Evolutionary conservation across 1,140 invertebrate genomes (phyloP).

Genomic region (Linepithema humile): DNA sequence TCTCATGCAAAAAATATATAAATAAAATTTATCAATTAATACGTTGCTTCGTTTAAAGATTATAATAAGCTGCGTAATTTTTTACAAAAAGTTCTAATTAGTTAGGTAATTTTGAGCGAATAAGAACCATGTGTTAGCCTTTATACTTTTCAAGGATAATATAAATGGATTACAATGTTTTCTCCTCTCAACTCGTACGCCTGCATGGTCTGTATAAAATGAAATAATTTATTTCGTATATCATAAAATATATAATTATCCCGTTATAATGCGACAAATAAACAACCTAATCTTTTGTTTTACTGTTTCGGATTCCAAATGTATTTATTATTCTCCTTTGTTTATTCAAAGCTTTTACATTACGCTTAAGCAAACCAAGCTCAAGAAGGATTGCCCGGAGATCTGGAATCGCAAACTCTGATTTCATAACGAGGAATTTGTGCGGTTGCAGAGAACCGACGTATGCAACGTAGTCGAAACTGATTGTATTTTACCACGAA

Average conservation of each 20-base stretch:
- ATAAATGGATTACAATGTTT: constrained; percentile 18
- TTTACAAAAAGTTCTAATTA: constrained; percentile 7
- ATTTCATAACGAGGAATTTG: background rate
- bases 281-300: background rate
- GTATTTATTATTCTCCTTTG: background rate
- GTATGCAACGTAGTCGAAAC: constrained; percentile 11
- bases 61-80: constrained; percentile 12
- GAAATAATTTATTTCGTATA: too few relatives aligned
- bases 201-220: too few relatives aligned
- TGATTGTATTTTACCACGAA: constrained; percentile 51
- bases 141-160: background rate
- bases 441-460: background rate
- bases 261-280: background rate
- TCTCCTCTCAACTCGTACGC: too few relatives aligned
- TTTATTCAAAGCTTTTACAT: background rate
- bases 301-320: background rate
- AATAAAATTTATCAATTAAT: too few relatives aligned
- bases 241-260: background rate
- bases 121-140: background rate
- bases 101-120: background rate
- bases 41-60: constrained; percentile 1
- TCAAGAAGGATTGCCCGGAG: background rate
- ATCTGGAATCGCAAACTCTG: background rate
- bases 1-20: background rate
- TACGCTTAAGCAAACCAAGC: background rate